Evolutionary conservation across 2,797 vertebrate genomes (phyloP).

Genomic region (Pelochelys cantorii): DNA sequence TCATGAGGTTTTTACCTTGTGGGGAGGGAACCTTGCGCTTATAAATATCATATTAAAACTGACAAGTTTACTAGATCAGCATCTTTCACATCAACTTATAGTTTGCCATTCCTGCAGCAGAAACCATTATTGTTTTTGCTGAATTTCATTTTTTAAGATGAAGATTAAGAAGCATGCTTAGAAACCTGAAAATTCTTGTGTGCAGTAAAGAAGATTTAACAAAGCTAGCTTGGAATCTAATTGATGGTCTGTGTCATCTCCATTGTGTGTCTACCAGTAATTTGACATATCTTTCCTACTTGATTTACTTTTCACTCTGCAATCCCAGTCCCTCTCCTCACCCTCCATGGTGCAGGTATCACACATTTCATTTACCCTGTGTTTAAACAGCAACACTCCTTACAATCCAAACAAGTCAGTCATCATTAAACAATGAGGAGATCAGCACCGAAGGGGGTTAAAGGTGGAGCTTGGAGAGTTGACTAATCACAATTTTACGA

Average conservation of each 20-base stretch:
- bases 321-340: background rate
- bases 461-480: background rate
- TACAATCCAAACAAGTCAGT: constrained; percentile 51
- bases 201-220: background rate
- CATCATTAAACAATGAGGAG: constrained; percentile 62
- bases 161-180: background rate
- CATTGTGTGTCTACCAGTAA: constrained; percentile 3
- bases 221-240: background rate
- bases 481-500: background rate
- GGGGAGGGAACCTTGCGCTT: background rate
- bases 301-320: constrained; percentile 28
- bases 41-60: background rate
- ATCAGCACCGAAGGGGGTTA: constrained; percentile 11
- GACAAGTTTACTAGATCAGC: background rate
- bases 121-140: background rate
- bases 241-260: background rate
- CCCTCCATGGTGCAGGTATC: background rate
- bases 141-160: background rate
- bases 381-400: constrained; percentile 63
- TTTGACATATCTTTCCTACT: constrained; percentile 32
- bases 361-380: constrained; percentile 24
- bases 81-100: background rate
- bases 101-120: background rate
- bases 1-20: background rate
- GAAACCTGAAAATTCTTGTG: background rate